Base-by-base conservation (phyloP, 2,888 invertebrate species). In the Hermaeophaga mercurialis region DNA sequence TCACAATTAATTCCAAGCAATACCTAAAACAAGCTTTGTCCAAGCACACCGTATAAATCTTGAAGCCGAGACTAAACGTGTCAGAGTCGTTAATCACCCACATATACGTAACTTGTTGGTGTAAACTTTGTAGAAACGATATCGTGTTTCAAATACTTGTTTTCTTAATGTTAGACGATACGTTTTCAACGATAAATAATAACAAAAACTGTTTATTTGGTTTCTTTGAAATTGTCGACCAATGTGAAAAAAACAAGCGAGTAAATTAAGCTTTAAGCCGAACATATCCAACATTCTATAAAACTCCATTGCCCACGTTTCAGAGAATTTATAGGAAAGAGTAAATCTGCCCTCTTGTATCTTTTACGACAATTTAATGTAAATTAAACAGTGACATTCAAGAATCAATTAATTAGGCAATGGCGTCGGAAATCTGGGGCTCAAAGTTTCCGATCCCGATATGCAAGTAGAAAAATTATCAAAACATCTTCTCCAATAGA, bases 41-140 rank as follows among this genome's bases (percentile, higher is more conserved):
- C 54, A 56, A 57, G 58, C 59, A 64, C 28, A 22, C 33, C 22
- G 63, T 63, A 45, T 67, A 68, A 67, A 69, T 68, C 68, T 69
- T 67, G 58, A 56, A 56, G 52, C 50, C 54, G 56, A 66, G 61
- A 61, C 63, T 61, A 63, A 67, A 67, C 68, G 64, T 67, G 64
- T 62, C 61, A 65, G 58, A 59, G 61, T 63, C 62, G 63, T 67
- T 67, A 67, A 66, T 69, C 67, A 67, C 67, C 64, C 64, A 65
- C 59, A 62, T 61, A 62, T 58, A 61, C 49, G 45, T 55, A 55
- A 59, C 59, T 57, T 53, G 58, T 59, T 59, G 62, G 49, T 55
- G 56, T 56, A 55, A 59, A 62, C 59, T 59, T 57, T 53, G 55
- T 59, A 55, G 41, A 55, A 55, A 50, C 34, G 31, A 53, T 62